Evolutionary conservation across 37 sponge, comb jelly and placozoan genomes (phyloP), one percentile per base, ranked within the genome.

Genomic region (Eunapius fragilis): DNA sequence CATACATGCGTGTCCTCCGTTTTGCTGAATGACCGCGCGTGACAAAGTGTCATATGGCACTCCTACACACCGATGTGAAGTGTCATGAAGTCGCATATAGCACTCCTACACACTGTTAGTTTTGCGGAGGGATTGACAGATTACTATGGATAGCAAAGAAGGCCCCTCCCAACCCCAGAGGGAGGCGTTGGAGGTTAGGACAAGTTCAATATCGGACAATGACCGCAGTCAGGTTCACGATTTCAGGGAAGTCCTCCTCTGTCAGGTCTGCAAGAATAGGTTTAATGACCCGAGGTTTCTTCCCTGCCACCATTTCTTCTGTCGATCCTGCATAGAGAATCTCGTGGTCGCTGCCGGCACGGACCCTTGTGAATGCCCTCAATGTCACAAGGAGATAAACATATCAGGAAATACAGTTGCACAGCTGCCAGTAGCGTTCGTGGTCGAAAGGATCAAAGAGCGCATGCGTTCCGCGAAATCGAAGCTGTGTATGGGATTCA

Each of bases 281-380:
- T 84, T 75, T 31, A 28, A 30, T 32, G 84, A 84, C 13, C 75
- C 84, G 36, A 84, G 25, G 75, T 49, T 38, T 32, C 75, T 84
- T 26, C 84, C 84, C 19, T 84, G 84, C 75, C 41, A 74, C 23
- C 84, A 84, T 50, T 30, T 48, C 84, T 84, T 68, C 36, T 84
- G 84, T 67, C 74, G 30, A 33, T 37, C 69, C 69, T 84, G 84
- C 47, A 58, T 84, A 0, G 31, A 75, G 48, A 36, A 68, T 0
- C 75, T 84, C 58, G 14, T 41, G 6, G 41, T 6, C 3, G 41
- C 41, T 41, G 41, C 41, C 6, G 41, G 41, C 41, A 6, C 41
- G 6, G 6, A 41, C 6, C 6, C 67, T n/a, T 80, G 80, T 37
- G 73, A 33, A n/a, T 26, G 24, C 67, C 74, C 71, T 25, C 86